Evolutionary conservation across 2,113 vertebrate species (phyloP).

Genomic region (Hylia prasina): DNA sequence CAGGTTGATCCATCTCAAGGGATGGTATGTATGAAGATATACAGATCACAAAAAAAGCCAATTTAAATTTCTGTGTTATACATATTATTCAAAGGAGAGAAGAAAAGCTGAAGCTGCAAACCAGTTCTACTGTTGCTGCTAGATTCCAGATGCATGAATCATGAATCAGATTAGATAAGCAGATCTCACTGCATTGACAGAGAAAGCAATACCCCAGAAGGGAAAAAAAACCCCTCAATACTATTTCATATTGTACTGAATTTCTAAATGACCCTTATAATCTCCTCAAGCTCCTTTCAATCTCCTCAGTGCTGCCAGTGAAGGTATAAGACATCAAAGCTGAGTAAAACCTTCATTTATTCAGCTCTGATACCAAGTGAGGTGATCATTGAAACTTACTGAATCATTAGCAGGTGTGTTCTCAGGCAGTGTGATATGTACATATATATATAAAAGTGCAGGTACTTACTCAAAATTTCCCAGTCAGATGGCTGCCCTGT

Average conservation of each 20-base stretch:
- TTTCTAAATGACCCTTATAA: neutral
- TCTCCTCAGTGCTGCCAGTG: neutral
- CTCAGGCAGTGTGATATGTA: neutral
- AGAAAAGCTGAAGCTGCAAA: neutral
- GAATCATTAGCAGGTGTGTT: neutral
- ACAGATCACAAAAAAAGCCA: neutral
- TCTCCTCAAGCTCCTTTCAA: neutral
- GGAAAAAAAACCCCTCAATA: neutral
- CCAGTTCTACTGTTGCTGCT: neutral
- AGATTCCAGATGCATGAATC: neutral
- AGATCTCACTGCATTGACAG: neutral
- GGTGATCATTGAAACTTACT: neutral
- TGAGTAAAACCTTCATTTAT: slow-evolving; percentile 12
- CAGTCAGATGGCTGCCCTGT: neutral
- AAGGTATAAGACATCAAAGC: neutral
- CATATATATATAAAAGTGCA: neutral
- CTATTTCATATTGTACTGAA: neutral
- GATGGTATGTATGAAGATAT: neutral
- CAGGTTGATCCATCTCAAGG: neutral
- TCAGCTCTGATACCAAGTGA: slow-evolving; percentile 9
- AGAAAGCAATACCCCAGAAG: slow-evolving; percentile 3
- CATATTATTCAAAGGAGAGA: neutral
- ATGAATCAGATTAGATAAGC: slow-evolving; percentile 12
- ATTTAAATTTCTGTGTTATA: neutral
- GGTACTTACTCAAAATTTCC: neutral